Evolutionary conservation across 2,113 vertebrate species (phyloP).

Genomic region (Orthonyx spaldingii): DNA sequence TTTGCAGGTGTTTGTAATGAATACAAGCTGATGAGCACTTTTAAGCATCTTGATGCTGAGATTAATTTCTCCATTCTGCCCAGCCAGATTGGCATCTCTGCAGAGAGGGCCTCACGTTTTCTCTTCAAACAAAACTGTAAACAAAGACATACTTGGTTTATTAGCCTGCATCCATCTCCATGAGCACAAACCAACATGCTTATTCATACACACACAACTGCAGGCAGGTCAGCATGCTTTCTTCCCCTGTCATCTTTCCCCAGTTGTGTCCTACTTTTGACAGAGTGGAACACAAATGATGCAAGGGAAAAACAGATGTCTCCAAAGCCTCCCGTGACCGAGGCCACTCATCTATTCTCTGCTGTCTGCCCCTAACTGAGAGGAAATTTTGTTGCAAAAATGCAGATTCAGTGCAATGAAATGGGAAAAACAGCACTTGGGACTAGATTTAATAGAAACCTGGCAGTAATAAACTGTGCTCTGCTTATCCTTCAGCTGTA

Average conservation of each 20-base stretch:
- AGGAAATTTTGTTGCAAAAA: not conserved
- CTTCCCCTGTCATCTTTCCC: not conserved
- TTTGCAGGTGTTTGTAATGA: conserved; percentile 66
- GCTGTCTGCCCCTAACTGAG: not conserved
- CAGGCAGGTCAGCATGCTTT: not conserved
- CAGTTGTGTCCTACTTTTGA: conserved; percentile 12
- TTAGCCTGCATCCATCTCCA: not conserved
- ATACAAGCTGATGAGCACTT: conserved; percentile 54
- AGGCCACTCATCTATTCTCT: not conserved
- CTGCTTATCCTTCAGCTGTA: not conserved
- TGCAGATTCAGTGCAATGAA: not conserved
- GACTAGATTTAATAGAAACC: not conserved
- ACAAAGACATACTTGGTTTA: not conserved
- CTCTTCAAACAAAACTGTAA: not conserved
- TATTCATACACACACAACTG: not conserved
- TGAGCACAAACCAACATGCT: not conserved
- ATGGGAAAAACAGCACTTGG: not conserved
- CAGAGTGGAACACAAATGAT: not conserved
- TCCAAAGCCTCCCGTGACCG: not conserved
- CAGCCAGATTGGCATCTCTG: conserved; percentile 41
- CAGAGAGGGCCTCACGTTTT: not conserved
- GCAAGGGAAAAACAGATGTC: not conserved
- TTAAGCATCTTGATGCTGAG: conserved; percentile 1
- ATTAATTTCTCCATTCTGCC: conserved; percentile 17
- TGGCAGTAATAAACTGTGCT: not conserved